Percentiles rank a stretch among this genome's conserved stretches.
phyloP scores from a whole-genome alignment of 2,113 vertebrate genomes.

The Illadopsis cleaveri region DNA sequence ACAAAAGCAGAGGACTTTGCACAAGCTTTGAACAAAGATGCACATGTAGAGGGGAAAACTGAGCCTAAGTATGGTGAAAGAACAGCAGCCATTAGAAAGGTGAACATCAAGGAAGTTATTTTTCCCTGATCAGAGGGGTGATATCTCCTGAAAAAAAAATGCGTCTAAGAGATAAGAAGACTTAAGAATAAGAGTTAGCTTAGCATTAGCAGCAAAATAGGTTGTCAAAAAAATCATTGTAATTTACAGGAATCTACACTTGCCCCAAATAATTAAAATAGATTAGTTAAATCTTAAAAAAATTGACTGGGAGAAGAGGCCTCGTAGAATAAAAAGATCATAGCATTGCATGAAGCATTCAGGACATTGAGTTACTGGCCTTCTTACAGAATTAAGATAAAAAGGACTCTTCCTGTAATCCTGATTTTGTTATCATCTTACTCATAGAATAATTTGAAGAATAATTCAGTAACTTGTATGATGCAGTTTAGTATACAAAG shows the following conservation, averaged over 20 bases:
- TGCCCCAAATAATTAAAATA: neutral
- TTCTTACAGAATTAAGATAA: neutral
- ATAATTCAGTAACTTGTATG: neutral
- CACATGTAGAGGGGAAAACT: neutral
- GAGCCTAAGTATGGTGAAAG: neutral
- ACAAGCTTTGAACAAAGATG: neutral
- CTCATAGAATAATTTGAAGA: neutral
- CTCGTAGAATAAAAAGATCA: neutral
- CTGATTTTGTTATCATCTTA: neutral
- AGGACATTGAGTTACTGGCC: neutral
- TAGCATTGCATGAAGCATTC: neutral
- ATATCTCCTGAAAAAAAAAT: neutral
- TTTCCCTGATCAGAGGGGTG: neutral
- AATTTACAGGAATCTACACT: neutral
- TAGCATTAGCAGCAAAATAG: neutral
- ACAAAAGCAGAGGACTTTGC: neutral
- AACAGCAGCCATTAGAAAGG: neutral
- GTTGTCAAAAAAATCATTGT: neutral
- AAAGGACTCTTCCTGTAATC: neutral
- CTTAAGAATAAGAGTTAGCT: neutral
- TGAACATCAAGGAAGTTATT: neutral
- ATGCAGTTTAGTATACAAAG: neutral
- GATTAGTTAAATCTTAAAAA: neutral
- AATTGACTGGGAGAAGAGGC: neutral
- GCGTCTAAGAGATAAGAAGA: neutral